Conservation (phyloP, 2,113 vertebrate species). For the Tauraco erythrolophus region DNA sequence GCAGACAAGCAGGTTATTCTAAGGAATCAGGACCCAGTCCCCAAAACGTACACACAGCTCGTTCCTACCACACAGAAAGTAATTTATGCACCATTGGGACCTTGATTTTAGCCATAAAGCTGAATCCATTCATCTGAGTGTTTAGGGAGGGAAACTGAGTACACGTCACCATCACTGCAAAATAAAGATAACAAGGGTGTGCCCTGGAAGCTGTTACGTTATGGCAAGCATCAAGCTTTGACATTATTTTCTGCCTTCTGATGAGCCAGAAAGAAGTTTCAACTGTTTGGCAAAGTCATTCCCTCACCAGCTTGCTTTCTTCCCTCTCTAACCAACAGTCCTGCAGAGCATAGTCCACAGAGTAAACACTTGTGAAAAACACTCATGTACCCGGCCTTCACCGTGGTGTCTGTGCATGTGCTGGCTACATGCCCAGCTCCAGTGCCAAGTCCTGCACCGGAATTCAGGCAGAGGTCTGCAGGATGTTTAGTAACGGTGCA, state of each 20-base stretch:
- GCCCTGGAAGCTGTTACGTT: background rate
- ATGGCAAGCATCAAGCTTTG: background rate
- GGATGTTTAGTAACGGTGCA: fast-evolving
- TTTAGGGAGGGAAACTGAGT: fast-evolving
- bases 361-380: background rate
- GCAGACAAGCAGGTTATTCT: fast-evolving
- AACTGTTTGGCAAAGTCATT: background rate
- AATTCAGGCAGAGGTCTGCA: background rate
- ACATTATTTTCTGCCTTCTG: background rate
- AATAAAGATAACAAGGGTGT: background rate
- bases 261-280: background rate
- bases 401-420: too few species aligned
- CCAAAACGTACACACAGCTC: background rate
- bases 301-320: background rate
- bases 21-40: background rate
- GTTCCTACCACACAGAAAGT: background rate
- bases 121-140: background rate
- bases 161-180: fast-evolving
- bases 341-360: background rate
- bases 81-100: background rate
- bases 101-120: background rate
- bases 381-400: fast-evolving
- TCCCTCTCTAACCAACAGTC: background rate
- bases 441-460: background rate
- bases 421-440: background rate